Evolutionary conservation across 2,113 vertebrate species (phyloP), one percentile per base, ranked within the genome.

Genomic region (Xenus cinereus): DNA sequence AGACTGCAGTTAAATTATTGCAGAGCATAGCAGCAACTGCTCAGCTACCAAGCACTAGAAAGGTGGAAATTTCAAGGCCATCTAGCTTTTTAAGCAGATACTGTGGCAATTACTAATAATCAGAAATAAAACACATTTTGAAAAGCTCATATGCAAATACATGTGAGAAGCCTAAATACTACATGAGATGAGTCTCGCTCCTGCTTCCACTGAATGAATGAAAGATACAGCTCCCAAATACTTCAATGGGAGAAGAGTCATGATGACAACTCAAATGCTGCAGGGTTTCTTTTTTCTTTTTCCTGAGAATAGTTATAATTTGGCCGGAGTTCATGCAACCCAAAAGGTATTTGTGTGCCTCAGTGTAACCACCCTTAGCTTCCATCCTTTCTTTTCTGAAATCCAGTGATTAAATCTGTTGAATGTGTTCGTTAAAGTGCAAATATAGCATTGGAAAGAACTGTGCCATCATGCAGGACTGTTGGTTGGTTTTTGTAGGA

Each of bases 11-110:
- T 19, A 68, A 84, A 59, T 79, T 50, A 56, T 46, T 95, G 75
- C 48, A 91, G 81, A 93, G 78, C 62, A 91, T 54, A 87, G 28
- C 18, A 45, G 53, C 54, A 75, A 85, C 19, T 68, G 45, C 46
- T 97, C 80, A 96, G 87, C 39, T 73, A 86, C 30, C 28, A 77
- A 64, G 19, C 66, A 89, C 62, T 86, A 33, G 53, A 72, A 90
- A 87, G 33, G 54, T 43, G 35, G 53, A 91, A 91, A 82, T 46
- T 12, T 53, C 35, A 92, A 57, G 85, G 85, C 84, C 66, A 37
- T 67, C 20, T 9, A 46, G 28, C 22, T 77, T 94, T 91, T 63
- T 50, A 95, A 84, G 35, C 79, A 87, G 33, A 27, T 32, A 53
- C 22, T 39, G 26, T 80, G 60, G 35, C 24, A 78, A 39, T 73